phyloP scores from a whole-genome alignment of 2,113 vertebrate genomes.

The Lycaon pictus region DNA sequence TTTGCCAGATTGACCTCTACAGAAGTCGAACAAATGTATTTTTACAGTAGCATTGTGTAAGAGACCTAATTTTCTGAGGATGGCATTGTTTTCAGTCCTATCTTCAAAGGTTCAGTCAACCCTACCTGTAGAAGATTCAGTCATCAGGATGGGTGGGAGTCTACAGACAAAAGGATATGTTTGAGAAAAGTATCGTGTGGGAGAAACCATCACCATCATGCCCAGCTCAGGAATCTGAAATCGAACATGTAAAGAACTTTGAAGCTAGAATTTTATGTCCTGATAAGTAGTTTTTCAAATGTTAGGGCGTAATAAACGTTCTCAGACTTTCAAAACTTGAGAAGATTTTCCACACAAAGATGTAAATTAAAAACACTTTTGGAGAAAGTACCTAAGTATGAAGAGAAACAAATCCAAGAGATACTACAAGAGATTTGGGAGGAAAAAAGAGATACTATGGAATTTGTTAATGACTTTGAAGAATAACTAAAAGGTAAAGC shows the following conservation, averaged over 20 bases:
- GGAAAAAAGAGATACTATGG: not conserved
- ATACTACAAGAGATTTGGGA: not conserved
- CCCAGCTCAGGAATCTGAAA: not conserved
- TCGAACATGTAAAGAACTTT: constrained; percentile 40
- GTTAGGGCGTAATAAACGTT: not conserved
- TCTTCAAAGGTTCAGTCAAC: not conserved
- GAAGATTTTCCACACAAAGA: constrained; percentile 25
- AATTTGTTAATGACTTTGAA: not conserved
- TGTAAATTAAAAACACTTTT: not conserved
- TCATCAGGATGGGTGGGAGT: not conserved
- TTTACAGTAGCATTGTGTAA: not conserved
- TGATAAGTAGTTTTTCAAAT: constrained; percentile 1
- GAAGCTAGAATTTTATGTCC: constrained; percentile 45
- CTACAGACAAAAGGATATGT: not conserved
- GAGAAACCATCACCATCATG: not conserved
- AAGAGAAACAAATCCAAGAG: constrained; percentile 12
- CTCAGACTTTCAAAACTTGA: not conserved
- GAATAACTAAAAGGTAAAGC: not conserved
- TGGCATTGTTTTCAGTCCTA: not conserved
- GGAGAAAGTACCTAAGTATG: constrained; percentile 15
- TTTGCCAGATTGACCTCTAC: not conserved
- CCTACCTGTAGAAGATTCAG: not conserved
- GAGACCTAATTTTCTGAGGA: constrained; percentile 36
- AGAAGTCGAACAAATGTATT: not conserved
- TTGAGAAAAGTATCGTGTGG: not conserved